Base-by-base conservation (phyloP, 2,113 vertebrate species). In the Geococcyx californianus region DNA sequence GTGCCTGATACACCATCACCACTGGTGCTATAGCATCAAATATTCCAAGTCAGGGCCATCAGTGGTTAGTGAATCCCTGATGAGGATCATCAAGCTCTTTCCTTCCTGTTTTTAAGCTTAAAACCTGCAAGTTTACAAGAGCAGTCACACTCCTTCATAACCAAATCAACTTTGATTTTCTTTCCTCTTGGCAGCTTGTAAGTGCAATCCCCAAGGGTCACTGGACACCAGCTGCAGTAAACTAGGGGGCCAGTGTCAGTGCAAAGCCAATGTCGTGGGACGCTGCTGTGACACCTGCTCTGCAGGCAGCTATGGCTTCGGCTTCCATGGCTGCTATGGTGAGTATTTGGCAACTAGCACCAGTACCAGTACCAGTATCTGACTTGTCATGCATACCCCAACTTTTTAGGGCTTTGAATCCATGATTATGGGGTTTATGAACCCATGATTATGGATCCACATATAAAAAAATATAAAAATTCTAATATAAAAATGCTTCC, bases 221-320 rank as follows among this genome's bases (percentile, higher is more conserved):
- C 45, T 97, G 8, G 97, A 97, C 5, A 18, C 91, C 26, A 96
- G 21, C 78, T 99, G 99, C 78, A 98, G 97, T 91, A 98, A 95
- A 75, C 96, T 99, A 59, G 98, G 98, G 4, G 99, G 99, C 7
- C 93, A 98, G 77, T 99, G 99, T 94, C 97, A 97, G 20, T 99
- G 99, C 95, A 99, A 99, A 94, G 96, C 97, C 44, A 98, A 97
- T 0, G 98, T 99, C 4, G 94, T 98, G 40, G 98, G 98, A 16
- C 97, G 97, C 76, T 98, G 98, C 97, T 99, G 99, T 68, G 98
- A 99, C 70, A 95, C 95, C 29, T 99, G 99, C 67, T 97, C 98
- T 38, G 95, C 96, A 0, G 95, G 98, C 87, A 98, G 98, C 4
- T 99, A 98, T 0, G 97, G 98, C 70, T 98, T 99, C 2, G 98